These are phyloP conservation scores for Phenganax subtilis DNA, from an alignment of 92 coral and sea anemone genomes.

Conservation along the genomic window DNA sequence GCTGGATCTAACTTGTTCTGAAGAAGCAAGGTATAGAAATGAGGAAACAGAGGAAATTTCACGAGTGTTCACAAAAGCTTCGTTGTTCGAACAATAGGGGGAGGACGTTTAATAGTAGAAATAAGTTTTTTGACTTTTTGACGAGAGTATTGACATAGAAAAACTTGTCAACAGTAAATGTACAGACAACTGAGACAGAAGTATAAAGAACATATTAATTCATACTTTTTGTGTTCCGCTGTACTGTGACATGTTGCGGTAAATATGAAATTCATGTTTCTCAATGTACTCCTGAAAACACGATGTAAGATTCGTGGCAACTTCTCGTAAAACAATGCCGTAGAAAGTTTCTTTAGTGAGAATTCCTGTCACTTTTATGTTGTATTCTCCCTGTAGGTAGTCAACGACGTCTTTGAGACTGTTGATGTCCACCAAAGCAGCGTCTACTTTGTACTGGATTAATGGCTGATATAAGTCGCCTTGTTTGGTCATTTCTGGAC, in stretches of 20 bases:
- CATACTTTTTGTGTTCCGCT: conserved; percentile 74
- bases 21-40: neutral
- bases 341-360: conserved; percentile 60
- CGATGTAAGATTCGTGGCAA: conserved; percentile 46
- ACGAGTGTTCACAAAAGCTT: no score
- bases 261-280: conserved; percentile 55
- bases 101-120: no score
- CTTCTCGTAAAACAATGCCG: conserved; percentile 58
- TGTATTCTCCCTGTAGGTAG: conserved; percentile 53
- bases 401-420: conserved; percentile 59
- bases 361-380: conserved; percentile 54
- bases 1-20: conserved; percentile 43
- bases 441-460: conserved; percentile 63
- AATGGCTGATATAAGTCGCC: conserved; percentile 56
- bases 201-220: no score
- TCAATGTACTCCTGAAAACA: conserved; percentile 60
- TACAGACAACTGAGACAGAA: no score
- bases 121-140: no score
- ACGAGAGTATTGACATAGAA: no score
- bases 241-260: conserved; percentile 52
- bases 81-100: no score
- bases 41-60: no score
- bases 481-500: conserved; percentile 52
- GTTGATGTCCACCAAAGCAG: conserved; percentile 75
- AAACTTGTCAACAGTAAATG: neutral